Base-by-base conservation (phyloP, 2,797 vertebrate species). In the Alca torda region DNA sequence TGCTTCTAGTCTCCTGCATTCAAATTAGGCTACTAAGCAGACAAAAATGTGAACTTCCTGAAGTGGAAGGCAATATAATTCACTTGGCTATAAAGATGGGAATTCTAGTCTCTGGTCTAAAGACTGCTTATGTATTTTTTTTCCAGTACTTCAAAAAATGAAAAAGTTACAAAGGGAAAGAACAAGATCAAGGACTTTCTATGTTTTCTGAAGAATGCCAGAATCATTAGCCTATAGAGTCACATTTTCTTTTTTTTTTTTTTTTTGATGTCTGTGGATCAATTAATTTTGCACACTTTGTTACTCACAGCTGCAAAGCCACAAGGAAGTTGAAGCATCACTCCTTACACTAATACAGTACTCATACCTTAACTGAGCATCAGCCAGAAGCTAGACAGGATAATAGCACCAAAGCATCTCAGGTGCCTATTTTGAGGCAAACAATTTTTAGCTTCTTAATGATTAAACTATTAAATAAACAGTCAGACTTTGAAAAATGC, bases 81-180 rank as follows among this genome's bases (percentile, higher is more conserved):
- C 46, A 56, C 13, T 74, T 88, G 26, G 8, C 11, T 81, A 30
- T 35, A 61, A 65, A 86, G 26, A 78, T 9, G 4, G 12, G 14
- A 94, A 79, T 80, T 68, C 23, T 45, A 31, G 4, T 37, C 20
- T 77, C 24, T 63, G 30, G 8, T 80, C 43, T 81, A 63, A 86
- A 81, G 20, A 63, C 3, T 31, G 8, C 2, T 72, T 60, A 5
- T 45, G 20, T 82, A 9, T 1, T 17, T 33, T 59, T 59, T 53
- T 68, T 41, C 13, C 6, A 45, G 21, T 4, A 16, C 0, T 11
- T 3, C 1, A 35, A 48, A 35, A 70, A 16, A 41, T 6, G 1
- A 57, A 54, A 43, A 61, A 17, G 2, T 67, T 54, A 60, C 21
- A 35, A 17, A 61, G 28, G 9, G 30, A 35, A 88, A 65, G 5